Evolutionary conservation across 2,113 vertebrate species (phyloP).

Genomic region (Pogona vitticeps): DNA sequence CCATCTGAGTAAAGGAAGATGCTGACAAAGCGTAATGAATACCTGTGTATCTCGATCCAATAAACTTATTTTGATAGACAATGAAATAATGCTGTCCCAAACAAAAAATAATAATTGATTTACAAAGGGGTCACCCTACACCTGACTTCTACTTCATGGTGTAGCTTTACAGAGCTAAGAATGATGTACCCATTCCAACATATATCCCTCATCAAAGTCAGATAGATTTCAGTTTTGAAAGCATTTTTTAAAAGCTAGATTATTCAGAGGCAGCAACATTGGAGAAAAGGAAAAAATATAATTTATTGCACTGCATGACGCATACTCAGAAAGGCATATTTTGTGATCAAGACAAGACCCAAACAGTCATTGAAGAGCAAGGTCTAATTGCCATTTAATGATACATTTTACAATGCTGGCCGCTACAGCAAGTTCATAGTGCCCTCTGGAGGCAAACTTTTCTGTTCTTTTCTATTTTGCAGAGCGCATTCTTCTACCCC

Average conservation of each 20-base stretch:
- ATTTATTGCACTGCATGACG: slow-evolving; percentile 4
- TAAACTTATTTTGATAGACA: background rate
- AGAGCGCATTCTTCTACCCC: fast-evolving
- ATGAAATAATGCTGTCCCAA: background rate
- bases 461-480: background rate
- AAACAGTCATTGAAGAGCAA: background rate
- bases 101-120: background rate
- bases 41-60: background rate
- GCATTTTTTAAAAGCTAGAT: background rate
- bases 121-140: background rate
- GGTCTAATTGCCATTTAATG: background rate
- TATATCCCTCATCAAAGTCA: background rate
- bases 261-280: slow-evolving; percentile 30
- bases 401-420: background rate
- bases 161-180: background rate
- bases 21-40: background rate
- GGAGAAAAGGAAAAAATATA: background rate
- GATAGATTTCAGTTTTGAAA: background rate
- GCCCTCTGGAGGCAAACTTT: slow-evolving; percentile 61
- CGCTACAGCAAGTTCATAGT: slow-evolving; percentile 60
- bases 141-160: background rate
- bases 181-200: no score
- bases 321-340: background rate
- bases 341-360: slow-evolving; percentile 9
- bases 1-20: background rate